Evolutionary conservation across 2,888 invertebrate genomes (phyloP), one percentile per base, ranked within the genome.

Genomic region (Drosophila seclusa): DNA sequence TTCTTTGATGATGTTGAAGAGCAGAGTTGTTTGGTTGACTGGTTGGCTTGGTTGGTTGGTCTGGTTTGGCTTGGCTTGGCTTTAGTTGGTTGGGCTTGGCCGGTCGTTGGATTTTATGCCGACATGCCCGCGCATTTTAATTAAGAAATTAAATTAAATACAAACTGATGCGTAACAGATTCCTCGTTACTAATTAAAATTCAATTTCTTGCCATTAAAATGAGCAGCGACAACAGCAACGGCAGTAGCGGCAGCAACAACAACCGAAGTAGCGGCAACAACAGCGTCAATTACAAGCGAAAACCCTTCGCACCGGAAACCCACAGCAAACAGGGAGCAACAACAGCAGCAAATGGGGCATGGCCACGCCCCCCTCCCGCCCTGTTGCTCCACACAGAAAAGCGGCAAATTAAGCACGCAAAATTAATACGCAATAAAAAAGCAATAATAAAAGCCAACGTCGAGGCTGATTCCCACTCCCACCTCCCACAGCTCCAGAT

Each of bases 71-170:
- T 38, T 29, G 55, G 38, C n/a, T 52, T 48, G 50, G 36, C 48
- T 38, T 55, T 18, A n/a, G 38, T 31, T 50, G 38, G 27, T 16
- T 68, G 71, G 80, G 80, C 68, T 66, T 76, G 80, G 80, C 60
- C 65, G 72, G 68, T 75, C 70, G 62, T 79, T 87, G 82, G 70
- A 76, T 89, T 87, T 89, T 79, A 87, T 87, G 83, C 83, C 71
- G 80, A 82, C 90, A 90, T 88, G 87, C 78, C 68, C 76, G 71
- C 83, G 90, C 90, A 88, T 88, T 88, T 90, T 88, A 88, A 88
- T 88, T 90, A 88, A 88, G 90, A 90, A 88, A 90, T 88, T 90
- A 90, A 87, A 90, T 90, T 90, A 84, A 86, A 88, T 86, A 86
- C 87, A 86, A 88, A 88, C 89, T 86, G 87, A 88, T 86, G 90